Evolutionary conservation across 2,113 vertebrate genomes (phyloP), one percentile per base, ranked within the genome.

Genomic region (Malurus elegans): DNA sequence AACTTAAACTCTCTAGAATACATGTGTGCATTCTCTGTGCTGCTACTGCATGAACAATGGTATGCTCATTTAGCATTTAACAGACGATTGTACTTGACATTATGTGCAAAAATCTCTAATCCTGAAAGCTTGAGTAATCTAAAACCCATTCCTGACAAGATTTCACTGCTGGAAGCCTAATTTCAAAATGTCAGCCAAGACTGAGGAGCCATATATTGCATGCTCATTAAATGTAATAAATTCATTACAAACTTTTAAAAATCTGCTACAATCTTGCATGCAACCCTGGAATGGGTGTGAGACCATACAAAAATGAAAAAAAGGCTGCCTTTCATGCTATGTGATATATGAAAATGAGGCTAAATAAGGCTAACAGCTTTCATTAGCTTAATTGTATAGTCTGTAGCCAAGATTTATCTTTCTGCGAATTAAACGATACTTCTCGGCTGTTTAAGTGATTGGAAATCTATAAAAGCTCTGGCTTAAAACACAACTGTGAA

Each of bases 161-260:
- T 89, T 95, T 97, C 96, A 96, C 97, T 91, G 96, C 82, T 97
- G 93, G 97, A 97, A 97, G 89, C 88, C 96, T 95, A 85, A 94
- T 92, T 95, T 95, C 90, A 96, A 97, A 98, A 97, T 96, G 94
- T 93, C 96, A 98, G 96, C 92, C 87, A 95, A 79, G 17, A 51
- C 67, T 71, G 71, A 93, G 58, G 16, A 94, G 67, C 64, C 65
- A 76, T 93, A 90, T 79, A 92, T 79, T 89, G 76, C 65, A 88
- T 20, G 57, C 69, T 89, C 66, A 79, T 96, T 96, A 97, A 90
- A 34, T 64, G 8, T 38, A 96, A 95, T 86, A 95, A 94, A 92
- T 60, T 71, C 76, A 89, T 92, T 75, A 90, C 26, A 86, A 92
- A 91, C 50, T 90, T 83, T 74, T 62, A 42, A 38, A 67, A 84